Base-by-base conservation (phyloP, 2,888 invertebrate species). In the Therioaphis trifolii region DNA sequence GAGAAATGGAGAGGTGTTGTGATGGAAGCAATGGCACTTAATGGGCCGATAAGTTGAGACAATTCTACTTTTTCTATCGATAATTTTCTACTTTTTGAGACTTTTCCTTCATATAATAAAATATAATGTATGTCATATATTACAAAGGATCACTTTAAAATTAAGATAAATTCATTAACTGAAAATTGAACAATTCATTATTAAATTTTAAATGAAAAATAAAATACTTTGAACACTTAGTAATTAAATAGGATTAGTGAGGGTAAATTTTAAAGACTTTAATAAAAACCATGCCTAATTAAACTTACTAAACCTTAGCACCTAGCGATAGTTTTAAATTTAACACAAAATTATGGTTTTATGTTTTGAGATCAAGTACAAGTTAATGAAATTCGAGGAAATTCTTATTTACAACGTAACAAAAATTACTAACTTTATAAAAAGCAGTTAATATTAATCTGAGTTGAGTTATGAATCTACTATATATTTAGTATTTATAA, bases 161-260 rank as follows among this genome's bases (percentile, higher is more conserved):
- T 24, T 24, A 58, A 1, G 24, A 21, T 21, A 24, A 24, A 21
- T 58, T 11, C 18, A 11, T 24, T 24, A 2, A 24, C 24, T 58
- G 12, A 58, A 55, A 58, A 58, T 24, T 9, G 21, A 58, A 12
- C 24, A 12, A 24, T 58, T 58, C 12, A 24, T 21, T 21, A 58
- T 12, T 21, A 24, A 58, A 21, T 58, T 58, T 58, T 58, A 21
- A 11, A 21, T 12, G 12, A 24, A 58, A 9, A 24, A 58, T 58
- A 58, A 58, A 58, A 58, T 58, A 21, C 58, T 58, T 58, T 58
- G 21, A 58, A 58, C 58, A 21, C 58, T 58, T 15, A 24, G 24
- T 24, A 58, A 24, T 12, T 21, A 21, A 58, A 58, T 12, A 24
- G 21, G 24, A 24, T 58, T 21, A 58, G 11, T 21, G 9, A 12